Evolutionary conservation across 2,888 invertebrate species (phyloP), one percentile per base, ranked within the genome.

Genomic region (Pristionchus maxplancki): DNA sequence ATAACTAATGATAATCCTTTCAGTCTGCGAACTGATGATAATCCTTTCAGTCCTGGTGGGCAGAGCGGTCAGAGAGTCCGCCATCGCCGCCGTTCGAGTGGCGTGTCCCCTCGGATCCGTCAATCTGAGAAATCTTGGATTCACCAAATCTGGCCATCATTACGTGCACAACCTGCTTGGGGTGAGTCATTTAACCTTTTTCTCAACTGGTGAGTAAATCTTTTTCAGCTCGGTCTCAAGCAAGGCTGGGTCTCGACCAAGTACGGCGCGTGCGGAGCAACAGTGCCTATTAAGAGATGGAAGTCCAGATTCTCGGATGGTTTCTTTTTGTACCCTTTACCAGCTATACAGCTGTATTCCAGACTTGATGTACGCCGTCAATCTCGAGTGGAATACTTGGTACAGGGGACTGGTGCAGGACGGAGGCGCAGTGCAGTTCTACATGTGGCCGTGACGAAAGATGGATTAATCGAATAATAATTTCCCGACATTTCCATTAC

Each of bases 381-480:
- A 74, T 40, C 71, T 74, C 40, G 71, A 74, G 24, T 40, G 71
- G 40, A 74, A 74, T 24, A 74, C 71, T 6, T 74, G 71, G 71
- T 74, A 74, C 71, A 74, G 31, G 24, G 37, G 40, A 40, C 9
- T 74, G 71, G 71, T 37, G 37, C 71, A 74, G 40, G 71, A 74
- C 11, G 71, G 71, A 40, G 71, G 71, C 3, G 24, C 17, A 0
- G 37, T 40, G 9, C 37, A 37, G 20, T 74, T 74, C 71, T 74
- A 20, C 15, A 28, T 64, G 64, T 64, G 64, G 64, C 28, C 28
- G 31, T 64, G 64, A 64, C 11, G 28, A 1, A 1, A 0, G 8
- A 64, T 1, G 15, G 64, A 64, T 64, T 24, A n/a, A 62, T 24
- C 20, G 11, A 20, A 15, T 58, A n/a, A n/a, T n/a, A n/a, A n/a